Evolutionary conservation across 2,113 vertebrate genomes (phyloP).

Genomic region (Otocyon megalotis): DNA sequence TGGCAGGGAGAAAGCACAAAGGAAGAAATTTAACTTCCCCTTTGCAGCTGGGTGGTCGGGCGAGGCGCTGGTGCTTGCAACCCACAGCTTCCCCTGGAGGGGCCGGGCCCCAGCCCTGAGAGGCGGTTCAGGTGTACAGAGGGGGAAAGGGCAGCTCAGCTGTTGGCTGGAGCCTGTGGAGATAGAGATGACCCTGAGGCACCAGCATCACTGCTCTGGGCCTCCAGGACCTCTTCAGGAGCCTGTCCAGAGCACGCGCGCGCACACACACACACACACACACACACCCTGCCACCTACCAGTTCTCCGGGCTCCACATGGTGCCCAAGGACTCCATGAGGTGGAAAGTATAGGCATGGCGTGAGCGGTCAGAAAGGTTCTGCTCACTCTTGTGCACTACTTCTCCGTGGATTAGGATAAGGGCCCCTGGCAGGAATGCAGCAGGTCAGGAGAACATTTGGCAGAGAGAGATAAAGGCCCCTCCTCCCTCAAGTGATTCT

Average conservation of each 20-base stretch:
- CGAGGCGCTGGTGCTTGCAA: rapidly evolving
- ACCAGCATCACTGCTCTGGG: background rate
- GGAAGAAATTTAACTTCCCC: background rate
- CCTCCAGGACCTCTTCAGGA: background rate
- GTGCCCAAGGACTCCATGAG: constrained; percentile 94
- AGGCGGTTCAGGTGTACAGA: constrained; percentile 88
- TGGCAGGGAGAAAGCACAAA: background rate
- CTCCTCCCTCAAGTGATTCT: rapidly evolving
- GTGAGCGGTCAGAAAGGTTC: constrained; percentile 91
- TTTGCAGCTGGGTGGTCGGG: rapidly evolving
- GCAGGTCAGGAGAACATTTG: background rate
- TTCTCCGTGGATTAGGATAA: constrained; percentile 94
- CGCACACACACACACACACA: background rate
- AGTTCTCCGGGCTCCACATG: constrained; percentile 95
- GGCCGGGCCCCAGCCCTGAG: background rate
- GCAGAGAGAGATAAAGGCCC: background rate
- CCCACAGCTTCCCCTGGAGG: background rate
- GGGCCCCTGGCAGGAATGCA: constrained; percentile 86
- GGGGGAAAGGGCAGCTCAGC: constrained; percentile 92
- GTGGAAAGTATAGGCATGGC: constrained; percentile 95
- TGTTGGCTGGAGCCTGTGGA: constrained; percentile 94
- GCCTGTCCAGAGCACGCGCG: background rate
- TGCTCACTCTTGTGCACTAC: constrained; percentile 95
- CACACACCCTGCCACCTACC: constrained; percentile 85
- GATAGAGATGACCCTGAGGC: constrained; percentile 9